A percentile compares a stretch with the other conserved stretches of the same genome.
Evolutionary conservation across 2,113 vertebrate genomes (phyloP).

Genomic region (Calyptomena viridis): DNA sequence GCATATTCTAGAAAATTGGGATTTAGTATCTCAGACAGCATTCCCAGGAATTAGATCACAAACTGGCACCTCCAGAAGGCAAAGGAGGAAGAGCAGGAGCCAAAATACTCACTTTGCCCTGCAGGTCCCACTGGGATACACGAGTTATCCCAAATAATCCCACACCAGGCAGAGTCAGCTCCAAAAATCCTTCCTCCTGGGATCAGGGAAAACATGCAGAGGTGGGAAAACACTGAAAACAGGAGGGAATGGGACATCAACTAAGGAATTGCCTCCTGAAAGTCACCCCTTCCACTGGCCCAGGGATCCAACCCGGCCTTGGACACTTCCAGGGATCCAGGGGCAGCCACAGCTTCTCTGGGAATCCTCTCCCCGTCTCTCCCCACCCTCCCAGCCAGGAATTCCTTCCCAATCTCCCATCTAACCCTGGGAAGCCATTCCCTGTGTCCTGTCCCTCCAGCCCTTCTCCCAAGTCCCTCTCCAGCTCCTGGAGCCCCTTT

Average conservation of each 20-base stretch:
- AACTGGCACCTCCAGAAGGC: neutral
- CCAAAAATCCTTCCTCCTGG: neutral
- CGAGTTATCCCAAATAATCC: neutral
- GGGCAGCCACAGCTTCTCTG: neutral
- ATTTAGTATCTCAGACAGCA: neutral
- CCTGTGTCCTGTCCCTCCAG: neutral
- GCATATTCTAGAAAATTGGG: neutral
- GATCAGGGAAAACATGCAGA: neutral
- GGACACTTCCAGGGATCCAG: neutral
- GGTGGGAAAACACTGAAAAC: neutral
- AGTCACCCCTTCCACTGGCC: neutral
- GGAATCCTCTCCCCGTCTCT: rapidly evolving
- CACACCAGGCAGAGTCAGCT: neutral
- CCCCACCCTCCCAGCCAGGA: neutral
- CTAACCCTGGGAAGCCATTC: neutral
- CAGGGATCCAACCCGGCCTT: neutral
- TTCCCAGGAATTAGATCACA: neutral
- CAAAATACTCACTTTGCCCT: neutral
- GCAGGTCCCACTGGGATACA: neutral
- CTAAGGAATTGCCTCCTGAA: neutral
- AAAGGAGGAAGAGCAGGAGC: neutral
- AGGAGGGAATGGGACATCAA: neutral
- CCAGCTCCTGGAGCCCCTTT: neutral
- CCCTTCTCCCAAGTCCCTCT: neutral
- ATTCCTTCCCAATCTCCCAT: neutral